Evolutionary conservation across 2,113 vertebrate genomes (phyloP).

Genomic region (Tragelaphus imberbis): DNA sequence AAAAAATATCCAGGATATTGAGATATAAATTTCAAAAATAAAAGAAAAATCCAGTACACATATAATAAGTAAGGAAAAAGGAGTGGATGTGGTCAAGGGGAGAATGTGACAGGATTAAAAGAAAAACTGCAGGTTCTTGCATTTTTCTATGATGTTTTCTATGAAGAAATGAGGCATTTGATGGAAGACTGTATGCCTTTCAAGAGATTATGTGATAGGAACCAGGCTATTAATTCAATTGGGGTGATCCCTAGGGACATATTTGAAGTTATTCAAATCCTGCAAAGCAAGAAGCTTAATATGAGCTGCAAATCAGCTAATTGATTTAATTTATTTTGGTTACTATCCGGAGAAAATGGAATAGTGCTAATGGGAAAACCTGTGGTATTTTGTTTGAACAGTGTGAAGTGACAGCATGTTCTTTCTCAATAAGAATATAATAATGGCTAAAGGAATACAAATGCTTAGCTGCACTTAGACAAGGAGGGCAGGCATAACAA

Average conservation of each 20-base stretch:
- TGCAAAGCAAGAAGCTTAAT: slow-evolving; percentile 46
- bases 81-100: neutral
- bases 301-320: slow-evolving; percentile 26
- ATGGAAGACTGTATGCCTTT: neutral
- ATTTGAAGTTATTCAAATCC: slow-evolving; percentile 50
- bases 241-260: slow-evolving; percentile 5
- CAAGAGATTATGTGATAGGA: slow-evolving; percentile 5
- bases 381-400: slow-evolving; percentile 31
- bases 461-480: neutral
- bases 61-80: neutral
- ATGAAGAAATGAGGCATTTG: neutral
- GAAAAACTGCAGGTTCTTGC: neutral
- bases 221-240: slow-evolving; percentile 11
- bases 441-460: neutral
- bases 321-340: slow-evolving; percentile 48
- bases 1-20: neutral
- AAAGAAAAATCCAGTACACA: neutral
- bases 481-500: neutral
- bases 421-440: neutral
- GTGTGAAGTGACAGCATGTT: neutral
- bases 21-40: neutral
- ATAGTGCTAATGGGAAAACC: slow-evolving; percentile 5
- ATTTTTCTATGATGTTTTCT: neutral
- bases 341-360: slow-evolving; percentile 12
- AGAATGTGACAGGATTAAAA: neutral